These are phyloP conservation scores for Boleophthalmus pectinirostris DNA, from an alignment of 2,113 vertebrate species.

Conservation along the genomic window DNA sequence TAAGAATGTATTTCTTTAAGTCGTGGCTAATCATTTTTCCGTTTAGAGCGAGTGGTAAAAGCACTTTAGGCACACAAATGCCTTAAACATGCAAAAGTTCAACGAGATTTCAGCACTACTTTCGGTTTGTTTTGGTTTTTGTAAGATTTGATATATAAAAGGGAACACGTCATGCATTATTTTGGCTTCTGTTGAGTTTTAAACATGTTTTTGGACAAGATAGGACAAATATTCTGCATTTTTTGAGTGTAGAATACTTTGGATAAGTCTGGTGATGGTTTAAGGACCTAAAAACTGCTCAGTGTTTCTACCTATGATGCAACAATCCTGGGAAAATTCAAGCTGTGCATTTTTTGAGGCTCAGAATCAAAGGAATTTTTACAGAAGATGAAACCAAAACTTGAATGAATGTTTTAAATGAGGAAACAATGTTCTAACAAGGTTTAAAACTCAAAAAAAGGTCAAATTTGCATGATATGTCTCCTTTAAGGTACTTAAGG, in stretches of 20 bases:
- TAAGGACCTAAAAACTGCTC: too few relatives aligned
- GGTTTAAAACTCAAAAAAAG: background rate
- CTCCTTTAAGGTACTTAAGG: background rate
- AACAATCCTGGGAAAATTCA: background rate
- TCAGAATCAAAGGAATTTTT: too few relatives aligned
- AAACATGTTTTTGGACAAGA: background rate
- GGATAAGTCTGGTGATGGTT: too few relatives aligned
- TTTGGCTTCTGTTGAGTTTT: background rate
- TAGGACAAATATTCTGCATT: too few relatives aligned
- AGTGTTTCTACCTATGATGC: too few relatives aligned
- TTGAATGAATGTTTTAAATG: too few relatives aligned
- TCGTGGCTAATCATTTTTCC: background rate
- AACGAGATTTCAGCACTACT: background rate
- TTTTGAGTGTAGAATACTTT: too few relatives aligned
- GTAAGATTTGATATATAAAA: background rate
- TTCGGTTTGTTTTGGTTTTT: background rate
- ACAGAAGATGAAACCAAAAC: too few relatives aligned
- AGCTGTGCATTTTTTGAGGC: background rate
- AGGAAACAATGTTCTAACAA: too few relatives aligned
- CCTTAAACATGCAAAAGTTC: background rate
- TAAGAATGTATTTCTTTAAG: background rate
- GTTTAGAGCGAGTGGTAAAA: background rate
- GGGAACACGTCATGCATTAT: background rate
- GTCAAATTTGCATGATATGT: background rate
- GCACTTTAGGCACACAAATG: background rate